Conservation (phyloP, 2,797 vertebrate genomes). For the Craterocephalus amniculus region DNA sequence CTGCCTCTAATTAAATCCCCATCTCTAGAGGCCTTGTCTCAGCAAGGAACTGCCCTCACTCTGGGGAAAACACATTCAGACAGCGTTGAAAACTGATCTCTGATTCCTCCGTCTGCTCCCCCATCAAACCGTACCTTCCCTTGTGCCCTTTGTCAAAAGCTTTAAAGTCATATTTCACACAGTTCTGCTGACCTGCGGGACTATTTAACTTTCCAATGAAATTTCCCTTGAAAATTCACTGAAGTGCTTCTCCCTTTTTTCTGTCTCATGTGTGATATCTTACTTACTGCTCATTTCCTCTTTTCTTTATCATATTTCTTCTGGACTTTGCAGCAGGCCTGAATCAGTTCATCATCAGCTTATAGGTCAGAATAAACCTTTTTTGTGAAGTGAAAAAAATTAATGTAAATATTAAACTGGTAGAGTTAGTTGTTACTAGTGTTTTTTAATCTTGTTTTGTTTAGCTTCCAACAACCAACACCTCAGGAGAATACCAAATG, state of each 20-base stretch:
- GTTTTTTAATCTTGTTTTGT: conserved; percentile 41
- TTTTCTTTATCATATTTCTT: neutral
- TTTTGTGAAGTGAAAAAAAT: conserved; percentile 2
- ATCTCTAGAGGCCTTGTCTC: conserved; percentile 44
- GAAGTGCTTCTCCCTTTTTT: neutral
- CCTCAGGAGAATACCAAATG: conserved; percentile 58
- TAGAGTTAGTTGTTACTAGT: conserved; percentile 27
- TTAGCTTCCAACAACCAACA: conserved; percentile 35
- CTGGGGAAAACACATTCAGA: conserved; percentile 41
- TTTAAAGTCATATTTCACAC: conserved; percentile 4
- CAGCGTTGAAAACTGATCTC: conserved; percentile 53
- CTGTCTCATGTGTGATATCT: conserved; percentile 9
- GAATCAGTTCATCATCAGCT: neutral
- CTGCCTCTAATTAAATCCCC: conserved; percentile 47
- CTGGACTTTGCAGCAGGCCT: conserved; percentile 8
- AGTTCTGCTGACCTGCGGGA: too few species aligned
- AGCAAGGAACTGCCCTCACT: conserved; percentile 47
- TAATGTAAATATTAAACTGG: conserved; percentile 20
- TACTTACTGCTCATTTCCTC: conserved; percentile 2
- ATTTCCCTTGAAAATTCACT: neutral
- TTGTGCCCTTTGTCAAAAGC: conserved; percentile 6
- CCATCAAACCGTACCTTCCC: conserved; percentile 10
- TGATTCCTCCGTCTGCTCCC: conserved; percentile 20
- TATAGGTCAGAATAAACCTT: conserved; percentile 11
- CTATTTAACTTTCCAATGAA: neutral